These are phyloP conservation scores for Listronotus oregonensis DNA, from an alignment of 1,140 invertebrate genomes.

Conservation along the genomic window DNA sequence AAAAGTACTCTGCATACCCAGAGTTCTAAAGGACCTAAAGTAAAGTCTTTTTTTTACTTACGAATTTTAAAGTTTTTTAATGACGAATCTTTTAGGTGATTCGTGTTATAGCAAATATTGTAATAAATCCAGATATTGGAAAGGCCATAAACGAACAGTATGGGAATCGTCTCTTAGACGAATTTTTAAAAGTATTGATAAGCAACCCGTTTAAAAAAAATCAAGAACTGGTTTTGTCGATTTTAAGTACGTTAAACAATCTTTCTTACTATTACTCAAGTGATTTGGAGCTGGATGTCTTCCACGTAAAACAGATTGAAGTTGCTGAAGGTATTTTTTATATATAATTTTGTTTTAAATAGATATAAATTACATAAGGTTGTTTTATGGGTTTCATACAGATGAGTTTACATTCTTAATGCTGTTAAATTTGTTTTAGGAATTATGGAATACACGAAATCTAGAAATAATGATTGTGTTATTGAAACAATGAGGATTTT, in stretches of 20 bases:
- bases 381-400: neutral
- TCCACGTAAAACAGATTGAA: slow-evolving; percentile 54
- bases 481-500: slow-evolving; percentile 68
- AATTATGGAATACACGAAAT: slow-evolving; percentile 50
- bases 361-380: too few species aligned
- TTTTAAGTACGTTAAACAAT: slow-evolving; percentile 70
- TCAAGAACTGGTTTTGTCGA: slow-evolving; percentile 68
- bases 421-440: slow-evolving; percentile 37
- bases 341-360: neutral
- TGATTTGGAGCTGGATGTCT: slow-evolving; percentile 53
- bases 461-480: slow-evolving; percentile 61
- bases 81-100: slow-evolving; percentile 61
- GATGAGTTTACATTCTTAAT: neutral
- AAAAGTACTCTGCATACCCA: too few species aligned
- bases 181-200: slow-evolving; percentile 59
- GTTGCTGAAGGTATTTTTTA: slow-evolving; percentile 50
- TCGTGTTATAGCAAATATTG: slow-evolving; percentile 74
- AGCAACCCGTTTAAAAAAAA: slow-evolving; percentile 63
- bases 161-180: slow-evolving; percentile 57
- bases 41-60: too few species aligned
- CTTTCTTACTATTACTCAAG: slow-evolving; percentile 65
- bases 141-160: slow-evolving; percentile 58
- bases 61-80: slow-evolving; percentile 10
- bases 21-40: too few species aligned
- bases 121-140: slow-evolving; percentile 72